Base-by-base conservation (phyloP, 2,888 invertebrate genomes). In the Glyphotaelius pellucidus region DNA sequence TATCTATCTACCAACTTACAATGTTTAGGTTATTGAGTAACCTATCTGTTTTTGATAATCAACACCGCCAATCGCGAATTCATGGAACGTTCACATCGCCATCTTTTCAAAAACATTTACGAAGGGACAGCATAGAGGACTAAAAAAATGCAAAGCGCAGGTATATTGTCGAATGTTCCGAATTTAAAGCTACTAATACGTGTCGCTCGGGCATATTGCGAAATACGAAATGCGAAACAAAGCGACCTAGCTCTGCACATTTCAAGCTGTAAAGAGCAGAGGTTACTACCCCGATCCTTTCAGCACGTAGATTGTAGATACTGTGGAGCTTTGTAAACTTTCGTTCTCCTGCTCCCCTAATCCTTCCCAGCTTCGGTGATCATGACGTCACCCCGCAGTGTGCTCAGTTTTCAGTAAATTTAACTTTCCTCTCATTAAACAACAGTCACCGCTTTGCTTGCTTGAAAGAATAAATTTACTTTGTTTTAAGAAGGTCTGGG, bases 371-470 rank as follows among this genome's bases (percentile, higher is more conserved):
- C 80, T 80, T 14, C 80, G 80, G 67, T 52, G 35, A 67, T 67
- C 67, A 25, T 79, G 88, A 89, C 88, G 88, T 89, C 88, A 89
- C 79, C 35, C 87, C 87, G 87, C 87, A 87, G 87, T 87, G 87
- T 67, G 80, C 88, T 80, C 67, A 35, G 31, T 89, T 89, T 89
- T 89, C 88, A 32, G 88, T 89, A 25, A 79, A 79, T 89, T 89
- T 89, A 35, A 35, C 88, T 89, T 89, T 79, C 32, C 88, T 89
- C 88, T 32, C 88, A 89, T 88, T 88, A 35, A 88, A 52, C 88
- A 30, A 47, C 32, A 15, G 79, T 31, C 88, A 87, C 79, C 79
- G 86, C 35, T 38, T n/a, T 79, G 35, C 35, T 89, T 79, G 80
- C 88, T 89, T n/a, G n/a, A n/a, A 1, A 7, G 80, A 89, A 80